Percentiles rank a stretch among this genome's conserved stretches.
Conservation (phyloP, 1,140 invertebrate species). For the Ceratosolen solmsi region DNA sequence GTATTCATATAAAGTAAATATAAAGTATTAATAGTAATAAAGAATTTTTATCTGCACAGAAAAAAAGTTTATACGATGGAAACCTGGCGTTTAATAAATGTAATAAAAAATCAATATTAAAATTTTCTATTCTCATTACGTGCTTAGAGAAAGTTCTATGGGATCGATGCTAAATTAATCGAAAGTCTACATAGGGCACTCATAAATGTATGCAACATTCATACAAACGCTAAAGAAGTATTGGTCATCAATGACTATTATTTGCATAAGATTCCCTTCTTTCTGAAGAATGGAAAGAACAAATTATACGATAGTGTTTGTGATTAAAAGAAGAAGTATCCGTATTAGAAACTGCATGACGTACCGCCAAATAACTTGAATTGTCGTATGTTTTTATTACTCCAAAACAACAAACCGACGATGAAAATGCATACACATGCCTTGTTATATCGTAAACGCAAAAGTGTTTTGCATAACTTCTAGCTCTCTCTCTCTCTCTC, state of each 20-base stretch:
- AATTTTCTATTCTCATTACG: no score
- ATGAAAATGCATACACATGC: constrained; percentile 44
- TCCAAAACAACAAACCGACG: constrained; percentile 32
- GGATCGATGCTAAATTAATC: no score
- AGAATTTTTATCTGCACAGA: no score
- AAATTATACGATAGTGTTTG: neutral
- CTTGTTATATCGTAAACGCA: constrained; percentile 26
- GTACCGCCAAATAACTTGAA: no score
- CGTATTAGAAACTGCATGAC: constrained; percentile 11
- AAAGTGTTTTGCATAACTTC: constrained; percentile 21
- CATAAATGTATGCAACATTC: neutral
- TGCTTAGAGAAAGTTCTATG: no score
- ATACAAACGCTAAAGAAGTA: neutral
- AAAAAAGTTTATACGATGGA: no score
- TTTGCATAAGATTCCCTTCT: neutral
- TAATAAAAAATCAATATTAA: no score
- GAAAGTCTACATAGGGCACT: no score
- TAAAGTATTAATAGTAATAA: no score
- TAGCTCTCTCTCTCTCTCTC: neutral
- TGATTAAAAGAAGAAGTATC: neutral
- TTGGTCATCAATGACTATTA: neutral
- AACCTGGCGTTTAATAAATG: no score
- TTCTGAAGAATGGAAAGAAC: neutral
- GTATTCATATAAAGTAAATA: no score
- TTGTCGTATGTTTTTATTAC: constrained; percentile 26